phyloP scores from a whole-genome alignment of 2,797 vertebrate species.

The Acanthis flammea region DNA sequence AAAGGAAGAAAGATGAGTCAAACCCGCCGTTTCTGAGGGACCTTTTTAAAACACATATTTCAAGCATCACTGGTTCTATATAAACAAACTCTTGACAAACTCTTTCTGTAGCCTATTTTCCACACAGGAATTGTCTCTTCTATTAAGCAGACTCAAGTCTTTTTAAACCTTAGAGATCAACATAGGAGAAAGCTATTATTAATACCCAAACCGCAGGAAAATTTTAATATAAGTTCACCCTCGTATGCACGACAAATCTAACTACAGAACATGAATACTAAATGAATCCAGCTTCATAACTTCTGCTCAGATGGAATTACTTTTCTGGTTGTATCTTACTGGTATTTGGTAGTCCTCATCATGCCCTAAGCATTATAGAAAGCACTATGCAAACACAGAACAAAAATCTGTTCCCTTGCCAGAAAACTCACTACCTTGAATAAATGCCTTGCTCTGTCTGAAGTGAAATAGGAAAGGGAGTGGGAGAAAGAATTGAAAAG shows the following conservation, averaged over 20 bases:
- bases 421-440: neutral
- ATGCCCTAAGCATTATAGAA: neutral
- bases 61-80: neutral
- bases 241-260: neutral
- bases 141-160: neutral
- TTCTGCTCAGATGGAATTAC: neutral
- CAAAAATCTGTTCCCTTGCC: neutral
- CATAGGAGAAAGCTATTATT: neutral
- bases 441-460: neutral
- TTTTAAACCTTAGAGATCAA: neutral
- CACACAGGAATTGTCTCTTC: neutral
- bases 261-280: neutral
- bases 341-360: neutral
- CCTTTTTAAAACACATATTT: neutral
- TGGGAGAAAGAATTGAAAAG: neutral
- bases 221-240: neutral
- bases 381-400: neutral
- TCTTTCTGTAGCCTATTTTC: neutral
- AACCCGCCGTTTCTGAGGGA: neutral
- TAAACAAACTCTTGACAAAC: neutral
- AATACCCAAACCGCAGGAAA: neutral
- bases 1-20: neutral
- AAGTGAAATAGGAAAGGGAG: neutral
- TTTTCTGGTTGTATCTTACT: neutral
- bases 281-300: neutral